phyloP scores from a whole-genome alignment of 2,888 invertebrate species.

The Apamea sordens region DNA sequence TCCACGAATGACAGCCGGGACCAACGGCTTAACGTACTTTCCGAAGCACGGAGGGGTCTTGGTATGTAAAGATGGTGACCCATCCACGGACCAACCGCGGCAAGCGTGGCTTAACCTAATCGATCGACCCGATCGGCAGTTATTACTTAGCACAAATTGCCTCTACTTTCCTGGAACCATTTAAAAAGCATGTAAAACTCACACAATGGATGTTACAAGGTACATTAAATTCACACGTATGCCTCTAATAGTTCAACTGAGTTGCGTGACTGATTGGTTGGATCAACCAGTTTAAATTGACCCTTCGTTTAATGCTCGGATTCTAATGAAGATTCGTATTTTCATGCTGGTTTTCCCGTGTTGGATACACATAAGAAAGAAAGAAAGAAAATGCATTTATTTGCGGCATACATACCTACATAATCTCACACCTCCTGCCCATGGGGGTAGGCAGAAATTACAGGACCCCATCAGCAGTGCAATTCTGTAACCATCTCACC shows the following conservation, averaged over 20 bases:
- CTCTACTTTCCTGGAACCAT: conserved; percentile 2
- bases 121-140: no score
- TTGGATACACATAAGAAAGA: neutral
- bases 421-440: no score
- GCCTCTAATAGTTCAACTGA: conserved; percentile 11
- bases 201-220: conserved; percentile 34
- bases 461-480: no score
- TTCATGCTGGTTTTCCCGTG: neutral
- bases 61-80: no score
- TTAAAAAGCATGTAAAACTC: conserved; percentile 17
- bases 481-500: no score
- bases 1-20: no score
- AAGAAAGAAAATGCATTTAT: no score
- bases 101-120: no score
- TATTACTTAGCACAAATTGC: neutral
- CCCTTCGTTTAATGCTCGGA: neutral
- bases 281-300: conserved; percentile 31
- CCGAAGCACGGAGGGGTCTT: no score
- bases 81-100: no score
- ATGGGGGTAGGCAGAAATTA: no score
- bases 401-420: neutral
- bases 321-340: neutral
- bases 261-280: conserved; percentile 44
- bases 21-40: no score
- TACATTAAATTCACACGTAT: conserved; percentile 36